A percentile compares a stretch with the other conserved stretches of the same genome.
Evolutionary conservation across 1,140 invertebrate species (phyloP).

Genomic region (Brachionus manjavacas): DNA sequence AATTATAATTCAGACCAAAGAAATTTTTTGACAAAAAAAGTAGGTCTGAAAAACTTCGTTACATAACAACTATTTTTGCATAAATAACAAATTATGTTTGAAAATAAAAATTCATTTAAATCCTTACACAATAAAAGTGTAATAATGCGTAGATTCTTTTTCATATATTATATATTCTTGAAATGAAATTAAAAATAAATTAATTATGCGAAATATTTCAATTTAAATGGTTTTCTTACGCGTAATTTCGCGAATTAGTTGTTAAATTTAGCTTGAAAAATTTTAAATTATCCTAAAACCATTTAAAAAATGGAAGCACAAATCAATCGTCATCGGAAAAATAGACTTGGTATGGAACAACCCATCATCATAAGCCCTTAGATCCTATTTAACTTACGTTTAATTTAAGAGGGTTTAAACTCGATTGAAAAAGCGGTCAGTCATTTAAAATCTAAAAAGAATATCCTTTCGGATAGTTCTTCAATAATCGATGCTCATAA

Average conservation of each 20-base stretch:
- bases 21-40: neutral
- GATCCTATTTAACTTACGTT: too few relatives aligned
- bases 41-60: neutral
- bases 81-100: neutral
- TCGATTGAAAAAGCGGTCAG: neutral
- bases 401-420: neutral
- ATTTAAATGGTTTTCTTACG: neutral
- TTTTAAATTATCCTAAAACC: neutral
- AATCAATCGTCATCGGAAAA: neutral
- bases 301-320: neutral
- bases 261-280: neutral
- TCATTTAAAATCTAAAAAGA: neutral
- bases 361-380: too few relatives aligned
- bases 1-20: too few relatives aligned
- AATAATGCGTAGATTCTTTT: neutral
- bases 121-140: neutral
- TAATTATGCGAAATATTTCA: slow-evolving; percentile 10
- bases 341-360: neutral
- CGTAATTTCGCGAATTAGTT: slow-evolving; percentile 10
- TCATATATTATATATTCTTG: neutral
- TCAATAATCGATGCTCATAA: neutral
- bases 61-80: neutral
- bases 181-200: neutral
- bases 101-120: neutral
- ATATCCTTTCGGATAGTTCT: neutral